A percentile compares a stretch with the other conserved stretches of the same genome.
Conservation (phyloP, 2,888 invertebrate genomes). For the Lepidocyrtinus sp. region DNA sequence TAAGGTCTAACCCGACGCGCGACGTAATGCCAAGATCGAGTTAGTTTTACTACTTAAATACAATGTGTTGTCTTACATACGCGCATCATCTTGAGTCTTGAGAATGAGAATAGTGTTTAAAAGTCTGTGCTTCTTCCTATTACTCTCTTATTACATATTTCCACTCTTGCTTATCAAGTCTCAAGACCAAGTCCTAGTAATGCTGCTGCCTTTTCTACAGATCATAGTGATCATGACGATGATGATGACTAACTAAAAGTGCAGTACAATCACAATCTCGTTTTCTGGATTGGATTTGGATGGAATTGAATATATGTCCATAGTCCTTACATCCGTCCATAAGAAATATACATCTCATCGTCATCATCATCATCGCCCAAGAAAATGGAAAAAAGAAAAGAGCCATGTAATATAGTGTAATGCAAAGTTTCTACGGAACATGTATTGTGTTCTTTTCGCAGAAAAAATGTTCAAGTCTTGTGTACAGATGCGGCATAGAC, state of each 20-base stretch:
- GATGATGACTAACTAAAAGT: slow-evolving; percentile 14
- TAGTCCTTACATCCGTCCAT: neutral
- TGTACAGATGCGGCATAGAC: slow-evolving; percentile 13
- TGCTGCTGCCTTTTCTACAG: neutral
- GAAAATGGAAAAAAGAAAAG: slow-evolving; percentile 10
- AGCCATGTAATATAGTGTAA: neutral
- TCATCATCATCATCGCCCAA: neutral
- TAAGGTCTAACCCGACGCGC: neutral
- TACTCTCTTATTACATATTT: neutral
- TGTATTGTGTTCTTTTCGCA: neutral
- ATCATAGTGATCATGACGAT: neutral
- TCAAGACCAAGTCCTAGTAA: neutral
- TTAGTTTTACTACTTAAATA: too few species aligned
- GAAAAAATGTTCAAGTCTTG: neutral
- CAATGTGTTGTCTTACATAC: too few species aligned
- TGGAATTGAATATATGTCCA: neutral
- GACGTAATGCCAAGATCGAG: neutral
- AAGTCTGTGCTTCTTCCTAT: neutral
- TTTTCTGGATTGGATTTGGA: neutral
- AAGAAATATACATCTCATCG: neutral
- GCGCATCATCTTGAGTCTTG: too few species aligned
- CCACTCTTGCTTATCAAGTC: neutral
- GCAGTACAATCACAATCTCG: slow-evolving; percentile 1
- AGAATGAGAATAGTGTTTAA: too few species aligned
- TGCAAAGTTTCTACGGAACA: slow-evolving; percentile 8